Percentiles rank a stretch among this genome's conserved stretches.
Conservation (phyloP, 2,797 vertebrate species). For the Smutsia gigantea region DNA sequence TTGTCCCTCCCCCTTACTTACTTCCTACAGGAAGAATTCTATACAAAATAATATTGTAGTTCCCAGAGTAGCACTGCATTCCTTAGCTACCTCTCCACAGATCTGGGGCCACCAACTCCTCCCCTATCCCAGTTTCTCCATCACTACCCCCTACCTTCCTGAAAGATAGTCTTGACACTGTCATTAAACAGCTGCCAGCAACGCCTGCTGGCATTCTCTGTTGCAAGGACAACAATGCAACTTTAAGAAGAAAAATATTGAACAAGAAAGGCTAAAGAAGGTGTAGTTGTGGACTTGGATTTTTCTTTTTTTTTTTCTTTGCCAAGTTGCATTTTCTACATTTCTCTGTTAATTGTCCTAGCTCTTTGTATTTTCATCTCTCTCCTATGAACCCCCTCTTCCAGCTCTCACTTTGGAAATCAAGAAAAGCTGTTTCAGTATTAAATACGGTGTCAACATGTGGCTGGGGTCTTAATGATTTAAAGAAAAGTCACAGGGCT, state of each 20-base stretch:
- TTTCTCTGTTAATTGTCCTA: constrained; percentile 28
- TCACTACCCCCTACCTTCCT: constrained; percentile 36
- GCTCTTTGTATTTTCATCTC: not conserved
- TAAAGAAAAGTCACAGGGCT: not conserved
- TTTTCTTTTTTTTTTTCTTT: not conserved
- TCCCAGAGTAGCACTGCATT: not conserved
- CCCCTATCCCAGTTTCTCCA: not conserved
- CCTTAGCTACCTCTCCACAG: constrained; percentile 2
- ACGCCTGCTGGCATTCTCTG: constrained; percentile 67
- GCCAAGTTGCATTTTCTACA: not conserved
- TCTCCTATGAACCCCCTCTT: not conserved
- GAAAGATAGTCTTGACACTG: constrained; percentile 45
- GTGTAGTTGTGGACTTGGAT: not conserved
- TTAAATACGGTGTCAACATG: not conserved
- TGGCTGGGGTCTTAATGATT: not conserved
- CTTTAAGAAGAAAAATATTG: constrained; percentile 7
- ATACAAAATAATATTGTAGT: constrained; percentile 13
- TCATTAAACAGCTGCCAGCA: constrained; percentile 69
- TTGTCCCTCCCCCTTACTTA: not conserved
- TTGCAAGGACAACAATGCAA: constrained; percentile 29
- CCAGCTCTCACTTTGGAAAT: constrained; percentile 14
- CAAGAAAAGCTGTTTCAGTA: constrained; percentile 4
- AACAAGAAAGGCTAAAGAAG: not conserved
- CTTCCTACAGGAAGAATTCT: constrained; percentile 47
- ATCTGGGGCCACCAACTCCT: not conserved